Evolutionary conservation across 2,888 invertebrate species (phyloP), one percentile per base, ranked within the genome.

Genomic region (Callimorpha dominula): DNA sequence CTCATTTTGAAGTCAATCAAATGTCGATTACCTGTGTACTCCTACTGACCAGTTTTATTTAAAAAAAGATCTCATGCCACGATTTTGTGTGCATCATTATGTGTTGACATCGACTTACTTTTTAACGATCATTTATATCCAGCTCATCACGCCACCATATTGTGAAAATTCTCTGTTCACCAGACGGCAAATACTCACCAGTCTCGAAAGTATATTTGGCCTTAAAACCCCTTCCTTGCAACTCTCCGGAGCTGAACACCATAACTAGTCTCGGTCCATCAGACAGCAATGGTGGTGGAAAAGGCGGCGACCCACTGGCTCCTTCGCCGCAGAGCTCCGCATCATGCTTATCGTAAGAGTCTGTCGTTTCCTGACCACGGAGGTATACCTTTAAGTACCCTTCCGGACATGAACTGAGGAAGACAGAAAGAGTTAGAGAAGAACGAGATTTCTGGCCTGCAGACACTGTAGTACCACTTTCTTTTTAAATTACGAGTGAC

Each of bases 201-300:
- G 98, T 98, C 96, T 98, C 97, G 93, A 98, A 98, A 68, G 97
- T 97, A 91, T 98, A 98, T 93, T 97, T 97, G 83, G 98, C 98
- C 91, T 99, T 99, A 91, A 99, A 99, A 73, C 99, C 99, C 68
- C 97, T 96, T 12, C 99, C 99, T 92, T 98, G 98, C 73, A 97
- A 96, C 88, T 99, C 98, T 4, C 99, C 99, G 71, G 99, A 99
- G 92, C 98, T 98, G 94, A 99, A 99, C 68, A 99, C 98, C 97
- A 99, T 98, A 65, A 99, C 98, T 78, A 99, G 97, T 69, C 99
- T 96, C 6, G 99, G 99, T 2, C 99, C 99, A 91, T 98, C 98
- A 70, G 99, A 99, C 76, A 98, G 97, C 77, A 99, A 97, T 62
- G 97, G 96, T 71, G 97, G 96, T n/a, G 98, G 98, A 88, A 97